Evolutionary conservation across 2,888 invertebrate genomes (phyloP).

Genomic region (Adelphocoris suturalis): DNA sequence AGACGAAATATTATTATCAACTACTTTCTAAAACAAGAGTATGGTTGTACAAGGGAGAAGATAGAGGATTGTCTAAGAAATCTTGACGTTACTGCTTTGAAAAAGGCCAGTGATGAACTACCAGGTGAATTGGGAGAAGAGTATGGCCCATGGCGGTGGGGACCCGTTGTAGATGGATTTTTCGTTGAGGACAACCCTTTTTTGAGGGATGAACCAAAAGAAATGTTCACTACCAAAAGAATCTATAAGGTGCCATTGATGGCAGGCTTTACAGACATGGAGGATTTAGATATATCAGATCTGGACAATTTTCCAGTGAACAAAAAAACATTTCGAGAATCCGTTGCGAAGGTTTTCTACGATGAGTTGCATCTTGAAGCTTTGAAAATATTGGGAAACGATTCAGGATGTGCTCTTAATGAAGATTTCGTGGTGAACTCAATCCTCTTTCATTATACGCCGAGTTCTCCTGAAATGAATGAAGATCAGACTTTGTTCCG

Average conservation of each 20-base stretch:
- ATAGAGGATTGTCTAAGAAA: slow-evolving; percentile 85
- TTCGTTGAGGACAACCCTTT: slow-evolving; percentile 85
- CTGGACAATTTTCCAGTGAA: slow-evolving; percentile 79
- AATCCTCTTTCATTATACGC: slow-evolving; percentile 87
- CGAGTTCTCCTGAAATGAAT: slow-evolving; percentile 77
- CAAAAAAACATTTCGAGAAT: slow-evolving; percentile 82
- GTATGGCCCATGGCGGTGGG: slow-evolving; percentile 87
- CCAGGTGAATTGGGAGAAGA: slow-evolving; percentile 63
- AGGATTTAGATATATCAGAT: slow-evolving; percentile 80
- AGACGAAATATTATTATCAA: slow-evolving; percentile 47
- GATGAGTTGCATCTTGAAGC: slow-evolving; percentile 78
- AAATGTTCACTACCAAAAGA: slow-evolving; percentile 74
- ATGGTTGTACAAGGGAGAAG: slow-evolving; percentile 79
- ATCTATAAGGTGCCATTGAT: slow-evolving; percentile 83
- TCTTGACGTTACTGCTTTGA: slow-evolving; percentile 78
- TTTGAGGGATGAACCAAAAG: slow-evolving; percentile 83
- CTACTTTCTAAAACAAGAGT: slow-evolving; percentile 57
- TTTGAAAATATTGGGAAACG: slow-evolving; percentile 80
- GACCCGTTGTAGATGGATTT: slow-evolving; percentile 87
- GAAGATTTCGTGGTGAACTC: slow-evolving; percentile 82
- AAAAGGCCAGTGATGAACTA: slow-evolving; percentile 71
- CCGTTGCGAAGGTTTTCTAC: slow-evolving; percentile 82
- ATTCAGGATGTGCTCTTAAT: slow-evolving; percentile 78
- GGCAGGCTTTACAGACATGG: slow-evolving; percentile 90
- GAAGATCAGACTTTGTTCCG: slow-evolving; percentile 83